Conservation (phyloP, 2,797 vertebrate species). For the Pseudochaenichthys georgianus region DNA sequence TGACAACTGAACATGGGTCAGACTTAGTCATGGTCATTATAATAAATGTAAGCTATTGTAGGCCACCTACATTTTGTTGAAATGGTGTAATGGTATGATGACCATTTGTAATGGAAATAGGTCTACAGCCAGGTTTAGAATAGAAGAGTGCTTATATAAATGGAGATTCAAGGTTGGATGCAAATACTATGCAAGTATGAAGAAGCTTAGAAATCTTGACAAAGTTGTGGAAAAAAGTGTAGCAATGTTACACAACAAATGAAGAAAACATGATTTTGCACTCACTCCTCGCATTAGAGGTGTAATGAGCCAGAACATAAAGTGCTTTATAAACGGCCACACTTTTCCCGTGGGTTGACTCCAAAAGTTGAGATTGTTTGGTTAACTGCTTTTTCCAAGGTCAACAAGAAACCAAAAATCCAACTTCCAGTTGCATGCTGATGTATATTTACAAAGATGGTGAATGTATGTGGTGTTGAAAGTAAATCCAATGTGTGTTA, state of each 20-base stretch:
- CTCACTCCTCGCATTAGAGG: too few relatives aligned
- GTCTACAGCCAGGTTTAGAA: not conserved
- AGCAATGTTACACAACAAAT: not conserved
- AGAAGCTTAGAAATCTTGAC: not conserved
- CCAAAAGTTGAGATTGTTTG: not conserved
- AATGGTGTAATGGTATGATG: not conserved
- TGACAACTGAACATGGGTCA: not conserved
- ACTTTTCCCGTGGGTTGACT: not conserved
- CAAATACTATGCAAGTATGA: not conserved
- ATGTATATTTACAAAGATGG: not conserved
- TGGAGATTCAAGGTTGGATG: not conserved
- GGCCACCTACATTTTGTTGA: not conserved
- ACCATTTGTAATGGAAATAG: not conserved
- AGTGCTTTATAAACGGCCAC: slow-evolving; percentile 8
- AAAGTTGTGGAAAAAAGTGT: not conserved
- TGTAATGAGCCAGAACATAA: slow-evolving; percentile 8
- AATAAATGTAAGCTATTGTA: not conserved
- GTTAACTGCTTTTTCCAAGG: not conserved
- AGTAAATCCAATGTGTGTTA: not conserved
- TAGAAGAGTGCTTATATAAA: not conserved
- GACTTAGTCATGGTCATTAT: not conserved
- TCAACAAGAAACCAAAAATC: not conserved
- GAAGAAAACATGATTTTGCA: not conserved
- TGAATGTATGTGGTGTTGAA: not conserved
- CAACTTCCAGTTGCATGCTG: not conserved